These are phyloP conservation scores for Darevskia nairensis DNA, from an alignment of 2,797 vertebrate genomes.

Conservation along the genomic window DNA sequence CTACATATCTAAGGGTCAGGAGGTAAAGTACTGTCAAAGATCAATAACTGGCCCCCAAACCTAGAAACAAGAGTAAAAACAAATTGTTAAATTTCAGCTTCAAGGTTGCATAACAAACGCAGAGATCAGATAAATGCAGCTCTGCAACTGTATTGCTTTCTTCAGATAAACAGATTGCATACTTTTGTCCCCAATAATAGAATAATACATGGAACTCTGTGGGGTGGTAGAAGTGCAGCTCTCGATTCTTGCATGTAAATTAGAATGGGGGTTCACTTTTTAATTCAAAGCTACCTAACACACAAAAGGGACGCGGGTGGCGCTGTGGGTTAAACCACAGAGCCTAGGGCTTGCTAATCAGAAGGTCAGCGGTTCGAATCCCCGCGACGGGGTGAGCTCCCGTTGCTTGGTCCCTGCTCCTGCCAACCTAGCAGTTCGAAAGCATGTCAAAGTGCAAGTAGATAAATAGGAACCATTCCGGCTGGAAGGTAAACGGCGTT, in stretches of 20 bases:
- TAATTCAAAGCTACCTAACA: too few species aligned
- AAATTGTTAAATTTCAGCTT: neutral
- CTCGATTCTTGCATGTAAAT: neutral
- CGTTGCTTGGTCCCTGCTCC: too few species aligned
- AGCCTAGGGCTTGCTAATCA: too few species aligned
- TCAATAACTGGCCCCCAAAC: slow-evolving; percentile 1
- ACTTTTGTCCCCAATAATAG: neutral
- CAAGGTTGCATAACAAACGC: neutral
- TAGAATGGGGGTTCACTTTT: too few species aligned
- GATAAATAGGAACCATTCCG: too few species aligned
- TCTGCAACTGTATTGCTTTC: neutral
- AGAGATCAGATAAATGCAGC: neutral
- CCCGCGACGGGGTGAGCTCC: too few species aligned
- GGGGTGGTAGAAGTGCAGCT: neutral
- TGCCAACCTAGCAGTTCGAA: too few species aligned
- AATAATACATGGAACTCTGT: neutral
- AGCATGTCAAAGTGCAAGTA: too few species aligned
- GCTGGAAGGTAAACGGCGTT: too few species aligned
- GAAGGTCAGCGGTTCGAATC: too few species aligned
- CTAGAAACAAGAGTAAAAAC: neutral
- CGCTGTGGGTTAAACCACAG: too few species aligned
- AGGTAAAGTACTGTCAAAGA: neutral
- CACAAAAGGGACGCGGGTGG: too few species aligned
- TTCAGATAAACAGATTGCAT: neutral
- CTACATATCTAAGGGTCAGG: neutral